Conservation (phyloP, 2,888 invertebrate genomes). For the Pandemis heparana region DNA sequence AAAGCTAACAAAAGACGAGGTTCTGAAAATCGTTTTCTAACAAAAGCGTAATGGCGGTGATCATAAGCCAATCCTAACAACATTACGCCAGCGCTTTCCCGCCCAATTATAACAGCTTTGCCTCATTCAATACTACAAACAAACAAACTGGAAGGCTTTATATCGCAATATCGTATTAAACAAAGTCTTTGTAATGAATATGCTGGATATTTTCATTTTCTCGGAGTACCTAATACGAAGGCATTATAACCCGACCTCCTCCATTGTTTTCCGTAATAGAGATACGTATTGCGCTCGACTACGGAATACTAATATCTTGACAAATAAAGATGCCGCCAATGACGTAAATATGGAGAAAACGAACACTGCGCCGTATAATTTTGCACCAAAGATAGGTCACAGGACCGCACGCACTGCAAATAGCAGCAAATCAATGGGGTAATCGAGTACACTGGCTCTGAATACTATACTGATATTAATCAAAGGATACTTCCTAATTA, state of each 20-base stretch:
- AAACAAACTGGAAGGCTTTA: conserved; percentile 48
- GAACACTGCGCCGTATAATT: conserved; percentile 9
- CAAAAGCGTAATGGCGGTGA: conserved; percentile 5
- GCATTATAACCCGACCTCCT: conserved; percentile 47
- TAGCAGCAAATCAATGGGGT: background rate
- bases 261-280: conserved; percentile 46
- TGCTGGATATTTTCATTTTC: conserved; percentile 51
- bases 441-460: conserved; percentile 1
- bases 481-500: background rate
- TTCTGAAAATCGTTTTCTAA: conserved; percentile 7
- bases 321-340: conserved; percentile 53
- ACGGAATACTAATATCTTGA: conserved; percentile 59
- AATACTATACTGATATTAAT: background rate
- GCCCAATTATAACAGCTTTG: conserved; percentile 29
- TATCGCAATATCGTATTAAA: conserved; percentile 43
- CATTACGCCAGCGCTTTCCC: conserved; percentile 33
- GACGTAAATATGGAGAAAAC: conserved; percentile 41
- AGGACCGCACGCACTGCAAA: conserved; percentile 13
- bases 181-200: conserved; percentile 49
- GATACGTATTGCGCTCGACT: conserved; percentile 51
- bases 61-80: conserved; percentile 21
- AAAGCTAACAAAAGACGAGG: background rate
- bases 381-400: conserved; percentile 15
- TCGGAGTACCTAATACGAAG: conserved; percentile 50
- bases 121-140: conserved; percentile 25